Conservation (phyloP, 2,113 vertebrate genomes). For the Mustela nigripes region DNA sequence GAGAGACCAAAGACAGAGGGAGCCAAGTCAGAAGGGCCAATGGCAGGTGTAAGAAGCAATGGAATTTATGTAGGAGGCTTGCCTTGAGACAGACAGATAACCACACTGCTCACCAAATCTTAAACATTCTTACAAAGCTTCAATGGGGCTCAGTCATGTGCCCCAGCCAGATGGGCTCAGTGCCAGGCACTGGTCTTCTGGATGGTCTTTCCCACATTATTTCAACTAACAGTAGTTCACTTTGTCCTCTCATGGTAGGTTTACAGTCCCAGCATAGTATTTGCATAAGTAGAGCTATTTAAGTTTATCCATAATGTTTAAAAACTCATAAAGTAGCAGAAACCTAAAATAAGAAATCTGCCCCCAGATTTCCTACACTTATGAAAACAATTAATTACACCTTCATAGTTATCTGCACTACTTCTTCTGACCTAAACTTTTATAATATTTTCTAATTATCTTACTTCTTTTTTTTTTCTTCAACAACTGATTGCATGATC, state of each 20-base stretch:
- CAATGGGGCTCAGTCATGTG: rapidly evolving
- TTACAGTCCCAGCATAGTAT: not conserved
- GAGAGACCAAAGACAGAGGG: not conserved
- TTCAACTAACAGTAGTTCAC: not conserved
- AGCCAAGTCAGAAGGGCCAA: not conserved
- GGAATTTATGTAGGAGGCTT: not conserved
- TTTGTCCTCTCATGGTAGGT: not conserved
- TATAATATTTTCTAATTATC: not conserved
- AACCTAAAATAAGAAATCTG: not conserved
- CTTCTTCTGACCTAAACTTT: not conserved
- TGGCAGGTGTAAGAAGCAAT: not conserved
- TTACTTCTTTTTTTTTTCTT: not conserved
- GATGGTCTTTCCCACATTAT: not conserved
- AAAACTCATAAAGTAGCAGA: not conserved
- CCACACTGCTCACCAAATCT: not conserved
- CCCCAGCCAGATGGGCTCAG: not conserved
- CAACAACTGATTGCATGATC: not conserved
- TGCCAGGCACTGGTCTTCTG: not conserved
- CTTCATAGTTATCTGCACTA: not conserved
- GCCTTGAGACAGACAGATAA: not conserved
- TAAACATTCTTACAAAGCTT: not conserved
- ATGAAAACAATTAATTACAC: not conserved
- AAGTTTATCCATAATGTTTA: not conserved
- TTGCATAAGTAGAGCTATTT: not conserved
- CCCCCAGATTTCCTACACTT: not conserved